Percentiles rank a stretch among this genome's conserved stretches.
Conservation (phyloP, 2,888 invertebrate genomes). For the Lasioglossum pauxillum region DNA sequence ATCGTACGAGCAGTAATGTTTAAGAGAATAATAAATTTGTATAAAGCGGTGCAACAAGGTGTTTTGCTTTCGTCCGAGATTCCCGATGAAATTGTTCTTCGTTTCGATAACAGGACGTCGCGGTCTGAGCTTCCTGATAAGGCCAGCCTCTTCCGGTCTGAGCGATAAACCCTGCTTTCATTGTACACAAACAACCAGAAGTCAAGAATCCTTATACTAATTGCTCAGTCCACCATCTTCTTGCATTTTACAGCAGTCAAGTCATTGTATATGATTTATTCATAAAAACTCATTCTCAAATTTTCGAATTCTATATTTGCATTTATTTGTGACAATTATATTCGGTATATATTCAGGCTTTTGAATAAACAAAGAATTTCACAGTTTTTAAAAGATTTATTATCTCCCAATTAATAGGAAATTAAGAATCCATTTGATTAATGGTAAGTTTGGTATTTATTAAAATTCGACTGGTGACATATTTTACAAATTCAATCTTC, state of each 20-base stretch:
- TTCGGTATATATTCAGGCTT: not conserved
- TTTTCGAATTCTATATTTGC: not conserved
- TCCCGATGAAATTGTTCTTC: not conserved
- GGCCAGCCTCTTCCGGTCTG: not conserved
- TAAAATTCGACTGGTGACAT: too few species aligned
- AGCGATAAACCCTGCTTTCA: not conserved
- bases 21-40: conserved; percentile 82
- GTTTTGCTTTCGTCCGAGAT: conserved; percentile 60
- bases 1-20: conserved; percentile 76
- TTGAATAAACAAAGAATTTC: not conserved
- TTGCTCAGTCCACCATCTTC: not conserved
- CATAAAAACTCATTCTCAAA: too few species aligned
- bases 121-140: not conserved
- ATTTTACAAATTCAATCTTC: too few species aligned
- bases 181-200: not conserved
- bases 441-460: too few species aligned
- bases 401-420: not conserved
- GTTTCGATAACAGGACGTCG: conserved; percentile 30
- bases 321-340: not conserved
- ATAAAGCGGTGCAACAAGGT: conserved; percentile 80
- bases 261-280: too few species aligned
- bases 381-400: not conserved
- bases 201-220: not conserved
- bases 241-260: not conserved
- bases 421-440: too few species aligned